A percentile compares a stretch with the other conserved stretches of the same genome.
phyloP scores from a whole-genome alignment of 1,140 invertebrate species.

The Phocides pigmalion region DNA sequence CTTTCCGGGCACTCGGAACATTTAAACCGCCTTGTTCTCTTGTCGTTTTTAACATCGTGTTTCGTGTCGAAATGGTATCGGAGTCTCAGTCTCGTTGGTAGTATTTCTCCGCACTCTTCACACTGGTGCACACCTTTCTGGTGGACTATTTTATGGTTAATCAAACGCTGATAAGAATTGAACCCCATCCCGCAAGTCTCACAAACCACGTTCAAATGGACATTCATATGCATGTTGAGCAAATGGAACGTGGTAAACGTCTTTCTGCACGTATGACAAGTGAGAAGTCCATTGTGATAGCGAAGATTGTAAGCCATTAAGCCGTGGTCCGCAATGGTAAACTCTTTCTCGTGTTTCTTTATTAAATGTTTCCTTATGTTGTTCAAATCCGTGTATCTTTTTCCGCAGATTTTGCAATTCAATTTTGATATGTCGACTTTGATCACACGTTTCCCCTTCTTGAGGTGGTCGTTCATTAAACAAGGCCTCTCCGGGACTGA shows the following conservation, averaged over 20 bases:
- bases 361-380: conserved; percentile 66
- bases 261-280: conserved; percentile 68
- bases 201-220: conserved; percentile 72
- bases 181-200: conserved; percentile 79
- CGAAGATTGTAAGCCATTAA: conserved; percentile 72
- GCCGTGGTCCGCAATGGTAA: conserved; percentile 70
- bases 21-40: conserved; percentile 69
- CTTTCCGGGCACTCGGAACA: conserved; percentile 75
- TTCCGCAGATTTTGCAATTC: conserved; percentile 67
- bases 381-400: conserved; percentile 65
- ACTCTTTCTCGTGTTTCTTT: conserved; percentile 62
- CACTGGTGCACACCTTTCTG: conserved; percentile 68
- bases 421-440: conserved; percentile 74
- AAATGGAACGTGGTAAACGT: conserved; percentile 74
- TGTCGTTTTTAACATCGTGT: conserved; percentile 63
- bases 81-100: conserved; percentile 68
- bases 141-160: conserved; percentile 72
- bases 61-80: conserved; percentile 70
- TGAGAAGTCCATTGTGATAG: conserved; percentile 57
- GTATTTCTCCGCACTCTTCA: conserved; percentile 67
- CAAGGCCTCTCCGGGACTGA: conserved; percentile 54
- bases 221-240: conserved; percentile 75
- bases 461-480: conserved; percentile 64
- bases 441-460: conserved; percentile 74
- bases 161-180: conserved; percentile 71